phyloP scores from a whole-genome alignment of 2,113 vertebrate genomes.

The Campylomormyrus numenius region DNA sequence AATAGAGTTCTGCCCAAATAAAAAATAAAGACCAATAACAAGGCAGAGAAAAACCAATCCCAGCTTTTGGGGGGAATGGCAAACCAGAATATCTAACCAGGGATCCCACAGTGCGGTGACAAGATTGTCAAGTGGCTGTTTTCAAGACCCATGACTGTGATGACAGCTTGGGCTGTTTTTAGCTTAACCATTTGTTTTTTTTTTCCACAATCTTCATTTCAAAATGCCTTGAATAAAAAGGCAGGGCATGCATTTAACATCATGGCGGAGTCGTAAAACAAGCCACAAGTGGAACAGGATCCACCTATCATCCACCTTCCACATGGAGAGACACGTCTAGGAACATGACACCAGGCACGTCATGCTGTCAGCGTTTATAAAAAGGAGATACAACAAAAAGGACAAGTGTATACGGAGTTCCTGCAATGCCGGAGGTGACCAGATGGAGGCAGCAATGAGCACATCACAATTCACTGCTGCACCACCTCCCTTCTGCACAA shows the following conservation, averaged over 20 bases:
- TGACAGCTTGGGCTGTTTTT: background rate
- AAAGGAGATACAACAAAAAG: background rate
- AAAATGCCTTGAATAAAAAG: background rate
- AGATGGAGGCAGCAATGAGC: conserved; percentile 25
- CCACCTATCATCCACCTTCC: background rate
- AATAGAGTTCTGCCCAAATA: background rate
- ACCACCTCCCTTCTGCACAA: conserved; percentile 10
- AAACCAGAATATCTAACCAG: background rate
- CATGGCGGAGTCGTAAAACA: background rate
- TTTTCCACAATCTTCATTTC: background rate
- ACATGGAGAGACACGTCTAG: background rate
- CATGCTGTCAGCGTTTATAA: background rate
- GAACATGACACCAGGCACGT: background rate
- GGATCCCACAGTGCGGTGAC: background rate
- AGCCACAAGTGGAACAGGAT: background rate
- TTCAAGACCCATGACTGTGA: background rate
- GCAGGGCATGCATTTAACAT: background rate
- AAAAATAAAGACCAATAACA: background rate
- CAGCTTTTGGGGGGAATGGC: background rate
- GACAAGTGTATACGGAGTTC: conserved; percentile 39
- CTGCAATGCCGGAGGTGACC: conserved; percentile 68
- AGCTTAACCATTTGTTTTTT: background rate
- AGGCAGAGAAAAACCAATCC: background rate
- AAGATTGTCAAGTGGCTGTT: background rate
- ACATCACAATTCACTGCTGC: conserved; percentile 28